These are phyloP conservation scores for Aphis craccivora DNA, from an alignment of 1,140 invertebrate species.

Conservation along the genomic window DNA sequence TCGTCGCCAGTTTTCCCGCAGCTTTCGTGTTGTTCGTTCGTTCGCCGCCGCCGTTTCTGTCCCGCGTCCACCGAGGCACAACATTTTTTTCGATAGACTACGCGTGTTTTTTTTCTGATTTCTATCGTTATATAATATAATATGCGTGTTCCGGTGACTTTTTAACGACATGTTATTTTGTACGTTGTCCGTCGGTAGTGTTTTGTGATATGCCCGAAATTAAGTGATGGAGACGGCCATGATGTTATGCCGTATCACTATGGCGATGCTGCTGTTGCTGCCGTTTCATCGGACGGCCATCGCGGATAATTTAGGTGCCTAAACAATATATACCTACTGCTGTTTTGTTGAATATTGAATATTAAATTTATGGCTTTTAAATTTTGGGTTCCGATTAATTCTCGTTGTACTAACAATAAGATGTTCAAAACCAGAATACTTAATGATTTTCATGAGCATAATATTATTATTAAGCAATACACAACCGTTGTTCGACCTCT, in stretches of 20 bases:
- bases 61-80: background rate
- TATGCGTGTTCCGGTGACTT: background rate
- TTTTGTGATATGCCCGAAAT: background rate
- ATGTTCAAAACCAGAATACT: background rate
- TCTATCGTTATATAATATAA: background rate
- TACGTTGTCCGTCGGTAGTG: background rate
- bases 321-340: background rate
- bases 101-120: background rate
- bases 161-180: background rate
- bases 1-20: constrained; percentile 35
- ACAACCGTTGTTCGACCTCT: background rate
- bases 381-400: background rate
- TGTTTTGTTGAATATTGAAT: background rate
- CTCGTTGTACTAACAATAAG: background rate
- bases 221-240: background rate
- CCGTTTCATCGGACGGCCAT: background rate
- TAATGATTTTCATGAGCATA: constrained; percentile 2
- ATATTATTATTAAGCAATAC: background rate
- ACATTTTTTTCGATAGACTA: background rate
- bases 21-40: constrained; percentile 23
- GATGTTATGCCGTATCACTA: background rate
- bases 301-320: constrained; percentile 48
- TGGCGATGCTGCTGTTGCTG: background rate
- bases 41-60: background rate
- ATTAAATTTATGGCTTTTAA: background rate